A percentile compares a stretch with the other conserved stretches of the same genome.
These are phyloP conservation scores for Aphelenchoides fujianensis DNA, from an alignment of 1,140 invertebrate genomes.

Conservation along the genomic window DNA sequence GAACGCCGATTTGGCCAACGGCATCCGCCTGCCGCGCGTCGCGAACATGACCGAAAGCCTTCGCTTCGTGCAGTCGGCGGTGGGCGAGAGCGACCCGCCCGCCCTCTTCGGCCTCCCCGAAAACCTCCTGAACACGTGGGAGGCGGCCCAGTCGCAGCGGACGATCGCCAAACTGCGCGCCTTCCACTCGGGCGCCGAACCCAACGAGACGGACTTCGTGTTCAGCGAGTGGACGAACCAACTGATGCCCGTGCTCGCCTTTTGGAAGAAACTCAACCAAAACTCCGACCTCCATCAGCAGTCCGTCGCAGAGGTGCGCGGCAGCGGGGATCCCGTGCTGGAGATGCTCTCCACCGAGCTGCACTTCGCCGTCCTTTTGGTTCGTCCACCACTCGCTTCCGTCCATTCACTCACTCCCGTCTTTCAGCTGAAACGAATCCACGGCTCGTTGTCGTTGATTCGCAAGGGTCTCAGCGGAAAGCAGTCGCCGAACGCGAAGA, in stretches of 20 bases:
- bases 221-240: slow-evolving; percentile 67
- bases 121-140: slow-evolving; percentile 77
- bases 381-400: too few species aligned
- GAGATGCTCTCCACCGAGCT: slow-evolving; percentile 38
- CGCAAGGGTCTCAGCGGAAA: slow-evolving; percentile 70
- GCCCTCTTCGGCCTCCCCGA: slow-evolving; percentile 75
- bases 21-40: slow-evolving; percentile 20
- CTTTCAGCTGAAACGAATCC: slow-evolving; percentile 65
- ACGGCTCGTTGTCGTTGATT: slow-evolving; percentile 68
- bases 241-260: slow-evolving; percentile 70
- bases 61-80: background rate
- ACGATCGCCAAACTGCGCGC: slow-evolving; percentile 71
- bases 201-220: slow-evolving; percentile 60
- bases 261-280: slow-evolving; percentile 76
- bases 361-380: slow-evolving; percentile 45
- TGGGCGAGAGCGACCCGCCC: slow-evolving; percentile 65
- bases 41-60: slow-evolving; percentile 16
- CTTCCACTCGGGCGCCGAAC: slow-evolving; percentile 33
- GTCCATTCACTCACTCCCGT: too few species aligned
- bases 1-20: slow-evolving; percentile 67
- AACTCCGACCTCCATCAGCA: slow-evolving; percentile 6
- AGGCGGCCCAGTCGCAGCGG: slow-evolving; percentile 70
- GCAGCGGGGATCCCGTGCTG: slow-evolving; percentile 14
- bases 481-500: slow-evolving; percentile 66
- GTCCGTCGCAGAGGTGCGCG: slow-evolving; percentile 34